Evolutionary conservation across 2,113 vertebrate genomes (phyloP).

Genomic region (Hippocampus guttulatus): DNA sequence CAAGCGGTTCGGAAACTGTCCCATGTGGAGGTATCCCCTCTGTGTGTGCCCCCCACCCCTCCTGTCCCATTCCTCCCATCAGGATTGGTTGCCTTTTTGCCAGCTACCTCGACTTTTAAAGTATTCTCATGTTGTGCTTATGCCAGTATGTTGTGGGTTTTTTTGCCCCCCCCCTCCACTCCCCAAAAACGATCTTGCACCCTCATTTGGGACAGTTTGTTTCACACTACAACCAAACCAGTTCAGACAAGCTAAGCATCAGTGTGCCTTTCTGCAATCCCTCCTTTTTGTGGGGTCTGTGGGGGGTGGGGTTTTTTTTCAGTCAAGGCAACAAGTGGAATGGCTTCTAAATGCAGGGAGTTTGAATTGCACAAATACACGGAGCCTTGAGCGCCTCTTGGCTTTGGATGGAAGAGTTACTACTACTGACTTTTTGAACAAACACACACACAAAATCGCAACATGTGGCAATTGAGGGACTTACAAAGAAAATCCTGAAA

Average conservation of each 20-base stretch:
- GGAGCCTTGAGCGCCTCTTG: slow-evolving; percentile 72
- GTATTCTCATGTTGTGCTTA: slow-evolving; percentile 75
- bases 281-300: neutral
- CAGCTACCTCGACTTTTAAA: slow-evolving; percentile 89
- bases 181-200: slow-evolving; percentile 35
- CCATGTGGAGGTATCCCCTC: slow-evolving; percentile 58
- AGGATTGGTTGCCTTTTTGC: slow-evolving; percentile 71
- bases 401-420: slow-evolving; percentile 69
- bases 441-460: slow-evolving; percentile 63
- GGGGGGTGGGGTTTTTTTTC: neutral
- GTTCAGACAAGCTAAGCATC: slow-evolving; percentile 61
- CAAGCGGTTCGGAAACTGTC: too few relatives aligned
- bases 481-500: slow-evolving; percentile 45
- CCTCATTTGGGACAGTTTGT: slow-evolving; percentile 53
- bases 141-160: slow-evolving; percentile 37
- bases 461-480: slow-evolving; percentile 67
- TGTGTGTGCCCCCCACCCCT: neutral
- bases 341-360: slow-evolving; percentile 77
- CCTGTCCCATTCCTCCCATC: slow-evolving; percentile 12
- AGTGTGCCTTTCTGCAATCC: slow-evolving; percentile 28
- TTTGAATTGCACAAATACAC: slow-evolving; percentile 75
- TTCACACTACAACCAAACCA: slow-evolving; percentile 67
- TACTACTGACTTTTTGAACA: slow-evolving; percentile 70
- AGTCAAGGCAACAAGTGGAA: slow-evolving; percentile 30
- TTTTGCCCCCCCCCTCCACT: neutral